Base-by-base conservation (phyloP, 2,797 vertebrate genomes). In the Esox lucius region DNA sequence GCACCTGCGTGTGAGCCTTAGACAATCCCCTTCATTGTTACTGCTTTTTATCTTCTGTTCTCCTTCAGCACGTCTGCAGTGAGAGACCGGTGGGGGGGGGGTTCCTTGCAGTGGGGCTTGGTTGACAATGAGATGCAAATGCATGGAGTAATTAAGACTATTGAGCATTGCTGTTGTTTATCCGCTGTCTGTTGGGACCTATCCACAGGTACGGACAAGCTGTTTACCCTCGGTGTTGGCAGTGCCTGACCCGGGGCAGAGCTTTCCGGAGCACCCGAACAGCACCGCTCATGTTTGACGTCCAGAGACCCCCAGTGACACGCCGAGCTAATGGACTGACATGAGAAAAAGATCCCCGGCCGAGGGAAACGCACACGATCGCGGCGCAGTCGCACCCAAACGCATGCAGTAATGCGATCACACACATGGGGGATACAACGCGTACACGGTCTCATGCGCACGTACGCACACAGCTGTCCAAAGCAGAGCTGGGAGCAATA, bases 91-190 rank as follows among this genome's bases (percentile, higher is more conserved):
- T 53, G 24, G 56, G 5, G 12, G 42, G 42, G 42, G 42, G 12
- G 48, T 46, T 48, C 74, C 48, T 72, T 67, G 70, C 76, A 12
- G 71, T 35, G 53, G 66, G 61, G 51, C 72, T 78, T 33, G 35
- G 70, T 80, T 79, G 11, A 42, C 70, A 86, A 84, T 81, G 79
- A 80, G 74, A 82, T 22, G 70, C 61, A 53, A 81, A 83, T 71
- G 66, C 59, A 22, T 28, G 19, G 70, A 9, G 1, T 68, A 76
- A 80, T 70, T 68, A 65, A 72, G 68, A 73, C 76, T 75, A 76
- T 71, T 65, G 73, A 81, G 77, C 61, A 12, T 70, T 76, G 70
- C 76, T 79, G 69, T 76, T 86, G 81, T 91, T 88, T 86, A 78
- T 85, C 81, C 82, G 65, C 42, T 4, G 65, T 80, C 80, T 87